Conservation (phyloP, 1,140 invertebrate species). For the Neodiprion fabricii region DNA sequence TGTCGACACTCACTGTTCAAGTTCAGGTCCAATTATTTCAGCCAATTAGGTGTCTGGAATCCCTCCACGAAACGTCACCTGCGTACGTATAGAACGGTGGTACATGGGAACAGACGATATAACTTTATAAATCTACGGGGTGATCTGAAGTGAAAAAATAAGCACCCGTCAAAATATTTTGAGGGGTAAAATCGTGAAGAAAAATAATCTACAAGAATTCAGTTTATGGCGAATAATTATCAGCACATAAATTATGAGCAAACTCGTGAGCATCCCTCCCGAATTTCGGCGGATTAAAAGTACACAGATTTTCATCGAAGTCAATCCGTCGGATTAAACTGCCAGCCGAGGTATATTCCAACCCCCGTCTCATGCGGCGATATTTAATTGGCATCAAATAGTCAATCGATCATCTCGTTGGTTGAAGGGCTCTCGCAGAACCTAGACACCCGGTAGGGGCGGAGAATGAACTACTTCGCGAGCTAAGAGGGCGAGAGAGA, state of each 20-base stretch:
- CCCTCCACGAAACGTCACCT: slow-evolving; percentile 24
- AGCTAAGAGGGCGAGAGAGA: background rate
- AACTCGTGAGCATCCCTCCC: too few relatives aligned
- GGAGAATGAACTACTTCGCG: background rate
- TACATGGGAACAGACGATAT: background rate
- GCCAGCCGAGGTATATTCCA: too few relatives aligned
- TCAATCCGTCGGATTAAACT: too few relatives aligned
- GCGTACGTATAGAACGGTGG: slow-evolving; percentile 19
- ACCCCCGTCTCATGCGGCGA: too few relatives aligned
- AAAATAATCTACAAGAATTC: too few relatives aligned
- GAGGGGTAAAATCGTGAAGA: too few relatives aligned
- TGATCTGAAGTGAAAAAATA: background rate
- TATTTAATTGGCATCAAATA: background rate
- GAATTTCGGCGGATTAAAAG: too few relatives aligned
- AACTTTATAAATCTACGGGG: background rate
- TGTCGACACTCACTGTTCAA: background rate
- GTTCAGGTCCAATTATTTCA: slow-evolving; percentile 29
- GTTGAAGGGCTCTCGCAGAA: background rate
- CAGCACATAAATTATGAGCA: too few relatives aligned
- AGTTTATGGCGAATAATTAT: too few relatives aligned
- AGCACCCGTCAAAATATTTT: too few relatives aligned
- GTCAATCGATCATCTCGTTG: slow-evolving; percentile 1
- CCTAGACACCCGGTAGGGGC: slow-evolving; percentile 1
- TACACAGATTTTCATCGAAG: too few relatives aligned
- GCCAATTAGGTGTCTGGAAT: slow-evolving; percentile 30